Evolutionary conservation across 2,797 vertebrate genomes (phyloP), one percentile per base, ranked within the genome.

Genomic region (Delichon dasypus): DNA sequence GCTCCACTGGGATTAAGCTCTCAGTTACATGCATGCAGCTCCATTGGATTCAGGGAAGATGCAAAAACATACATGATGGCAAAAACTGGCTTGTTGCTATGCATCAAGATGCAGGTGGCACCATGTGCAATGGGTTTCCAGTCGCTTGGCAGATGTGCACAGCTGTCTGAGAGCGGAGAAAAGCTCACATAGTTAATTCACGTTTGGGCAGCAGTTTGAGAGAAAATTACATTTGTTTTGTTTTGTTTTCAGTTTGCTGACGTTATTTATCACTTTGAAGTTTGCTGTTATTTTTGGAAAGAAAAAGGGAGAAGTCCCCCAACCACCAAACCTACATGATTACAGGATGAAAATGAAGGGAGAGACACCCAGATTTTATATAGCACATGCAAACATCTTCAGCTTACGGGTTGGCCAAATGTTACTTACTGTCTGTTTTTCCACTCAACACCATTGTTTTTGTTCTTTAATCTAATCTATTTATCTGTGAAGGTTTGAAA

Each of bases 401-500:
- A 51, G 42, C 0, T 18, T 67, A 68, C 0, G 7, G 1, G 29
- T 38, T 65, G 57, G 47, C 9, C 78, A 85, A 94, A 65, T 62
- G 54, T 73, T 90, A 86, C 71, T 89, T 76, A 34, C 7, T 27
- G 19, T 60, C 50, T 94, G 75, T 94, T 96, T 95, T 96, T 72
- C 80, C 82, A 82, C 51, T 90, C 51, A 68, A 25, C 29, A 54
- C 20, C 18, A 4, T 51, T 79, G 90, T 84, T 95, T 93, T 91
- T 85, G 16, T 80, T 89, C 45, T 93, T 87, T 95, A 94, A 89
- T 91, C 93, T 96, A 87, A 93, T 95, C 95, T 90, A 4, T 92
- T 80, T 83, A 95, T 95, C 94, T 93, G 30, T 89, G 81, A 77
- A 89, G 72, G 78, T 83, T 93, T 93, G 70, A 95, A 96, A 94